Base-by-base conservation (phyloP, 2,797 vertebrate species). In the Sebastes trivittatus region DNA sequence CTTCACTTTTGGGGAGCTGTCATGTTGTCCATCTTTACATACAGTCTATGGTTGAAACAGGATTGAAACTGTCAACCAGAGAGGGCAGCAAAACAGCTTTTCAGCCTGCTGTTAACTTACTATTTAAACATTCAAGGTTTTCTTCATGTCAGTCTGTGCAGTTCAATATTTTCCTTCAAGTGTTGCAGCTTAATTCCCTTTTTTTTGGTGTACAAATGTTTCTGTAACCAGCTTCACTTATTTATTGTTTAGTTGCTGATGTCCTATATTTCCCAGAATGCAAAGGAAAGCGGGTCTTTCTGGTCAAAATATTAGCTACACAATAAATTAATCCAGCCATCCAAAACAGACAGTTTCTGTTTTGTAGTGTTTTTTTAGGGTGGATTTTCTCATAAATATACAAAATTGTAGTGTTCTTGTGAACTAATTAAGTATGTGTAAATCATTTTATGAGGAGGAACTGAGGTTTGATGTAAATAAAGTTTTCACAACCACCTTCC, bases 191-290 rank as follows among this genome's bases (percentile, higher is more conserved):
- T 73, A 30, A 18, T 30, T 25, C 11, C 3, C 29, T 62, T 64
- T 46, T 25, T 1, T n/a, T 22, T 7, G 23, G 25, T 7, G 22
- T 30, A 56, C n/a, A 11, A 22, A 38, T 1, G 2, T 75, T 61
- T 77, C 25, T 13, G 10, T 62, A 75, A 76, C 58, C 63, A 75
- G 27, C 23, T 56, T 81, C 55, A 68, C 81, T 78, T 88, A 91
- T 92, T 93, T 93, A 92, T 91, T 91, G 27, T 70, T 72, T 10
- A 42, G 18, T 56, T 59, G 63, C 18, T 55, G 2, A 11, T 64
- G 23, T 27, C 25, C 5, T 70, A 1, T 61, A 25, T 71, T 78
- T 83, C 42, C 58, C 32, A 65, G 14, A 76, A 70, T 73, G 25
- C 36, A 70, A 62, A 67, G 2, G 3, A 68, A 68, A 73, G 16